These are phyloP conservation scores for Sebastes diploproa DNA, from an alignment of 2,797 vertebrate species.

Conservation along the genomic window DNA sequence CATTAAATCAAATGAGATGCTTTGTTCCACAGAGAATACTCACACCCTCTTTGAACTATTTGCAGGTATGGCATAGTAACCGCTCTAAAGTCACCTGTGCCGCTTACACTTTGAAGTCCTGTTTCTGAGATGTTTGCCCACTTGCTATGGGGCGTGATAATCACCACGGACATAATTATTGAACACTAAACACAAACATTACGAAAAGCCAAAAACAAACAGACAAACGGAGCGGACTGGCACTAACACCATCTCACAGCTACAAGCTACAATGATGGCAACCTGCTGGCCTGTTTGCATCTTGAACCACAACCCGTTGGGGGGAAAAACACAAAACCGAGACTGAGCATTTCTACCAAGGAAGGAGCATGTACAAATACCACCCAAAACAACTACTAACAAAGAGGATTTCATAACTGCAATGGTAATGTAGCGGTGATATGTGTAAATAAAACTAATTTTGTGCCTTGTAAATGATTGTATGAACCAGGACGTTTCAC, in stretches of 20 bases:
- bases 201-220: conserved; percentile 47
- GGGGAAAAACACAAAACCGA: conserved; percentile 54
- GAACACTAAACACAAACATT: conserved; percentile 80
- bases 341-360: conserved; percentile 80
- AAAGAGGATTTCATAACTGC: conserved; percentile 82
- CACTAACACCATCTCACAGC: conserved; percentile 92
- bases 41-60: conserved; percentile 97
- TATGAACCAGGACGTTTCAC: conserved; percentile 84
- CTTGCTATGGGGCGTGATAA: conserved; percentile 94
- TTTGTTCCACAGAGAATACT: conserved; percentile 80
- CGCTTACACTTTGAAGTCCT: conserved; percentile 97
- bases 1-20: conserved; percentile 58
- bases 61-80: conserved; percentile 98
- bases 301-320: conserved; percentile 82
- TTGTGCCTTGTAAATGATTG: conserved; percentile 93
- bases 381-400: conserved; percentile 90
- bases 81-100: conserved; percentile 93
- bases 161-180: conserved; percentile 92
- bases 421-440: conserved; percentile 82
- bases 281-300: conserved; percentile 91
- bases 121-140: conserved; percentile 98
- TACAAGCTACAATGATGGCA: conserved; percentile 87
- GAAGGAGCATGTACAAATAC: conserved; percentile 86
- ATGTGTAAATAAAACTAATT: conserved; percentile 97
- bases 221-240: conserved; percentile 86